These are phyloP conservation scores for Rousettus madagascariensis DNA, from an alignment of 2,797 vertebrate genomes.

Conservation along the genomic window DNA sequence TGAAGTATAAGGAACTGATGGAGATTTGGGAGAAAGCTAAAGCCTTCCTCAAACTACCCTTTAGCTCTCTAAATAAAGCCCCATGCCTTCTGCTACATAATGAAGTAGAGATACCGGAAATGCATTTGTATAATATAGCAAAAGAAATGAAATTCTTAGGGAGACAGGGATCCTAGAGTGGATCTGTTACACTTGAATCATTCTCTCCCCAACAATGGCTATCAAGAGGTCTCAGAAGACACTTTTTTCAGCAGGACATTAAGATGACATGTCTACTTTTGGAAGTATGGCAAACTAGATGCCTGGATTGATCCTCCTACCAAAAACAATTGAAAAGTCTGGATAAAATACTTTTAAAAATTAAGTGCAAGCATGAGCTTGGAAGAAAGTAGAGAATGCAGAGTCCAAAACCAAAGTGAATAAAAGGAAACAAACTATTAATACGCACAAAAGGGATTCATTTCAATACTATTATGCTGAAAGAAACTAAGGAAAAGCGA, in stretches of 20 bases:
- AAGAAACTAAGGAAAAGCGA: not conserved
- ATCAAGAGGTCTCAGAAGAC: not conserved
- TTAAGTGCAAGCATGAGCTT: not conserved
- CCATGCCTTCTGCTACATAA: not conserved
- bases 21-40: not conserved
- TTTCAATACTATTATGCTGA: not conserved
- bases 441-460: not conserved
- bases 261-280: not conserved
- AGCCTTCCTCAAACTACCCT: not conserved
- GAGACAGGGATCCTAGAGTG: not conserved
- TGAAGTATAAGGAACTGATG: not conserved
- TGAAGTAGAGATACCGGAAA: not conserved
- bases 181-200: not conserved
- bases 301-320: not conserved
- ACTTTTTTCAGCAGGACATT: not conserved
- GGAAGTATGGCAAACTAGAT: not conserved
- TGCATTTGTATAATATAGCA: not conserved
- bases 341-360: not conserved
- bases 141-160: not conserved
- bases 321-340: not conserved
- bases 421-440: not conserved
- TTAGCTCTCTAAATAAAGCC: not conserved
- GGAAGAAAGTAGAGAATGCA: not conserved
- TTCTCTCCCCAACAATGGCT: not conserved
- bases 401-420: not conserved